phyloP scores from a whole-genome alignment of 1,140 invertebrate species.

The Drosophila littoralis region DNA sequence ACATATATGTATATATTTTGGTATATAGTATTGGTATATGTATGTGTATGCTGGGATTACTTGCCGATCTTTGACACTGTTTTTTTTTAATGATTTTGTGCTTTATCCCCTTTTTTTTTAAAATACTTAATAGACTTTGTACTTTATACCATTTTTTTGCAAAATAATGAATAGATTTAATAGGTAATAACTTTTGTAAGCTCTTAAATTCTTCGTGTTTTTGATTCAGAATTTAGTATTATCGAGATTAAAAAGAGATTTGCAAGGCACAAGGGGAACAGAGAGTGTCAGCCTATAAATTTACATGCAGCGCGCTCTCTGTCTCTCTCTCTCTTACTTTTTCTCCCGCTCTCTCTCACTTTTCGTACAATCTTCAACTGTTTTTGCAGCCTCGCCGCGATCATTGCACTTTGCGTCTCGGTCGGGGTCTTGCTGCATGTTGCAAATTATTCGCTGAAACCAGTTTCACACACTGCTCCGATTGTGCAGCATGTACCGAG shows the following conservation, averaged over 20 bases:
- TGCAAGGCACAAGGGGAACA: neutral
- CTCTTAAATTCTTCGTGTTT: no score
- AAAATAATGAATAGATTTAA: no score
- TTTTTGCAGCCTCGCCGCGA: constrained; percentile 65
- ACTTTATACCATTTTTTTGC: no score
- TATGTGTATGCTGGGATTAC: no score
- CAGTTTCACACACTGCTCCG: constrained; percentile 50
- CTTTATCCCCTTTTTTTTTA: no score
- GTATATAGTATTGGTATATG: no score
- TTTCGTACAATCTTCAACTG: constrained; percentile 1
- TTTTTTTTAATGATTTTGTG: no score
- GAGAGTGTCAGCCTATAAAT: neutral
- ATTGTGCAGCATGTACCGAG: constrained; percentile 34
- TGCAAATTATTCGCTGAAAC: constrained; percentile 73
- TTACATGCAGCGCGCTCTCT: neutral
- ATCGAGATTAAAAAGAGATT: neutral
- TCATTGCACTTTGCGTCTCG: constrained; percentile 75
- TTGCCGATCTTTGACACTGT: no score
- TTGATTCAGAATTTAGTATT: neutral
- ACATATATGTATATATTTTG: no score
- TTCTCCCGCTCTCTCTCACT: neutral
- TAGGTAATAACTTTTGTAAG: no score
- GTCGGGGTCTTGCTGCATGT: constrained; percentile 51
- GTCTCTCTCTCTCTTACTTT: neutral
- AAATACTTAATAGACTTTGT: no score